Percentiles rank a stretch among this genome's conserved stretches.
phyloP scores from a whole-genome alignment of 2,113 vertebrate genomes.

The Poeciliopsis occidentalis region DNA sequence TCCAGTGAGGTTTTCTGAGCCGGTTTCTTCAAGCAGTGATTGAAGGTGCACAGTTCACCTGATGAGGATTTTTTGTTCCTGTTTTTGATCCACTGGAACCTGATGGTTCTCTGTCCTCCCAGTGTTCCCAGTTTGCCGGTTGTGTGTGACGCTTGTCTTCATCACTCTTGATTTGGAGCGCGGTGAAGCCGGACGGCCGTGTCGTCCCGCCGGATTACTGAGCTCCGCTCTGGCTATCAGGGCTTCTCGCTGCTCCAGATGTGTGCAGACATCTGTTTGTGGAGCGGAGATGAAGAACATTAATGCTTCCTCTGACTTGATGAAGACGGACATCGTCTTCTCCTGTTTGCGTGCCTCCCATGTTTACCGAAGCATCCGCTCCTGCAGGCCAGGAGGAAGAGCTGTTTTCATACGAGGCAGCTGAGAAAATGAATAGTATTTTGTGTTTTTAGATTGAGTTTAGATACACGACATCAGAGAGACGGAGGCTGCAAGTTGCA shows the following conservation, averaged over 20 bases:
- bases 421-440: constrained; percentile 1
- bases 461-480: neutral
- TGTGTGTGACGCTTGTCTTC: constrained; percentile 30
- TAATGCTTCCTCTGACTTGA: neutral
- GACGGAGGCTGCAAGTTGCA: neutral
- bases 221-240: constrained; percentile 39
- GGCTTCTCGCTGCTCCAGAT: constrained; percentile 11
- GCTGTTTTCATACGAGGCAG: neutral
- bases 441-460: constrained; percentile 2
- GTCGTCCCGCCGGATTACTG: constrained; percentile 39
- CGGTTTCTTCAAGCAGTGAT: neutral
- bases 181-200: constrained; percentile 26
- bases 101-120: neutral
- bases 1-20: too few relatives aligned
- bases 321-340: neutral
- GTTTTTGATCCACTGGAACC: neutral
- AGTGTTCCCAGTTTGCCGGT: constrained; percentile 1
- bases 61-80: neutral
- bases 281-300: neutral
- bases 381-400: neutral
- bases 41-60: neutral
- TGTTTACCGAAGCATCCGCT: neutral
- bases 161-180: constrained; percentile 54
- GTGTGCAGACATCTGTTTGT: constrained; percentile 18
- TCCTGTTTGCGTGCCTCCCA: neutral